phyloP scores from a whole-genome alignment of 53 echinoderm and acorn worm species.

The Arbacia lixula region DNA sequence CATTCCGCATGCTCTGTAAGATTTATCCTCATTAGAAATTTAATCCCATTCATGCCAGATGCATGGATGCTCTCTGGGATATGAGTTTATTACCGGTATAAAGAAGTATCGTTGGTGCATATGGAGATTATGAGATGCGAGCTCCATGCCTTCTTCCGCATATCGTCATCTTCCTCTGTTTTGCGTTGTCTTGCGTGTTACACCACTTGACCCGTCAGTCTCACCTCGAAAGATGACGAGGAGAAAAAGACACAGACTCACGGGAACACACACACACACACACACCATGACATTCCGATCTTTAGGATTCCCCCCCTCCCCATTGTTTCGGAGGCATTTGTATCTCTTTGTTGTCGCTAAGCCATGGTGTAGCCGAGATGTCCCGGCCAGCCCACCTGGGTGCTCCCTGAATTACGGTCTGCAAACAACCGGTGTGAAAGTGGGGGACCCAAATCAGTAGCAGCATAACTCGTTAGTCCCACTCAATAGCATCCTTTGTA shows the following conservation, averaged over 20 bases:
- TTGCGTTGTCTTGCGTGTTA: no score
- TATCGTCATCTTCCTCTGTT: no score
- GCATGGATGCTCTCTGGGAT: no score
- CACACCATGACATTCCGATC: conserved; percentile 12
- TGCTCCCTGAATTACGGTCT: conserved; percentile 9
- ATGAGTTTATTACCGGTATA: no score
- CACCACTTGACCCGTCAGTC: no score
- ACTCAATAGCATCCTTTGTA: conserved; percentile 8
- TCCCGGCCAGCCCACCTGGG: conserved; percentile 24
- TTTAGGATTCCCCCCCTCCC: not conserved
- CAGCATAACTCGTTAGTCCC: conserved; percentile 30
- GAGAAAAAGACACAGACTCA: not conserved
- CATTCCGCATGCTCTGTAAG: no score
- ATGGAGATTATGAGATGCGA: no score
- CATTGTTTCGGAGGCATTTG: conserved; percentile 27
- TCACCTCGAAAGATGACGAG: no score
- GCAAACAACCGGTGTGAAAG: conserved; percentile 20
- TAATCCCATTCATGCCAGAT: no score
- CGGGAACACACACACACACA: not conserved
- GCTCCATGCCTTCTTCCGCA: no score
- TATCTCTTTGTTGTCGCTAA: conserved; percentile 8
- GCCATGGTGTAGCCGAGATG: not conserved
- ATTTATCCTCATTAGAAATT: no score
- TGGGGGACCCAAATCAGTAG: not conserved
- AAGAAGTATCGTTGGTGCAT: no score